phyloP scores from a whole-genome alignment of 2,113 vertebrate genomes.

The Periophthalmus modestus region DNA sequence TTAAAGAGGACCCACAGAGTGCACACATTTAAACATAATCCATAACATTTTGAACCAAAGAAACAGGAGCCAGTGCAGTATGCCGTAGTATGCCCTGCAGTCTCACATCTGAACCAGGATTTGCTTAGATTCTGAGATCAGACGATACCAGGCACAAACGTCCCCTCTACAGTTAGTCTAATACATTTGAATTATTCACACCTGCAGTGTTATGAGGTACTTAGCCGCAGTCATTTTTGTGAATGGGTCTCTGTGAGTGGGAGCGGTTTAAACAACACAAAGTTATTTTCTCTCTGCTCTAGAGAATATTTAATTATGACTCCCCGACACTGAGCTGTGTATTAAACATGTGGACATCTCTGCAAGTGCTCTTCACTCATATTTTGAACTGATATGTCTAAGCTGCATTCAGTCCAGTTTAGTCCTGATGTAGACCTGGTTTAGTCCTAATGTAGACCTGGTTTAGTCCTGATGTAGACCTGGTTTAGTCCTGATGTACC shows the following conservation, averaged over 20 bases:
- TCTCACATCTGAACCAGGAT: too few relatives aligned
- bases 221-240: slow-evolving; percentile 63
- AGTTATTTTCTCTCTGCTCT: slow-evolving; percentile 38
- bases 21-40: too few relatives aligned
- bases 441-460: too few relatives aligned
- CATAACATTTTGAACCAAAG: too few relatives aligned
- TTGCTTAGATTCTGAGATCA: too few relatives aligned
- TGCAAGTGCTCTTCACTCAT: slow-evolving; percentile 72
- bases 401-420: background rate
- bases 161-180: slow-evolving; percentile 54
- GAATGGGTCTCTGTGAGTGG: slow-evolving; percentile 41
- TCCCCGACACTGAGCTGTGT: slow-evolving; percentile 53
- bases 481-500: too few relatives aligned
- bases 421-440: too few relatives aligned
- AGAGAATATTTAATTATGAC: slow-evolving; percentile 76
- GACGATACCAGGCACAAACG: background rate
- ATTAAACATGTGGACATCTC: slow-evolving; percentile 74
- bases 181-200: slow-evolving; percentile 75
- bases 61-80: too few relatives aligned
- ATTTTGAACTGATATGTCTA: background rate
- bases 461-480: too few relatives aligned
- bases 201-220: slow-evolving; percentile 55
- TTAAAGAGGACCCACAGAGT: too few relatives aligned
- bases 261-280: slow-evolving; percentile 53
- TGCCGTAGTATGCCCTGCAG: too few relatives aligned